Base-by-base conservation (phyloP, 2,888 invertebrate species). In the Epinotia nisella region DNA sequence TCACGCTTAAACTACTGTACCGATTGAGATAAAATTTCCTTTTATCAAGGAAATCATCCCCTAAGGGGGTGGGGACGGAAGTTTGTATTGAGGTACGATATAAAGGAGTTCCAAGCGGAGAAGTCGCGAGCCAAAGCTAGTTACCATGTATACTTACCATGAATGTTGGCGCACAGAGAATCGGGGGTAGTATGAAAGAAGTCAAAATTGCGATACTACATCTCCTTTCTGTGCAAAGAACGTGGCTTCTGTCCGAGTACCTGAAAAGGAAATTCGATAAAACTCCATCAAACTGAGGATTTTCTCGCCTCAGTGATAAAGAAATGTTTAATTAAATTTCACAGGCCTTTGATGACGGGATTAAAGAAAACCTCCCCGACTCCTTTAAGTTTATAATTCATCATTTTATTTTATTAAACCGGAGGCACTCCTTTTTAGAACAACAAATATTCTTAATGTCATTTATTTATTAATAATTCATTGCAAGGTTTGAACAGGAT, bases 131-230 rank as follows among this genome's bases (percentile, higher is more conserved):
- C n/a, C n/a, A n/a, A n/a, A 24, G 21, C 21, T 24, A 24, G 21
- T 24, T 24, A 24, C 21, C 1, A n/a, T n/a, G n/a, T n/a, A 39
- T 35, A 76, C 91, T 90, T 78, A 91, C 96, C 87, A 98, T 94
- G 89, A 96, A 97, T 72, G 97, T 97, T 0, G 98, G 98, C 74
- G 96, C 95, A 87, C 98, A 98, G 73, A 98, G 94, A 74, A 98
- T 90, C 0, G 97, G 95, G 1, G 98, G 97, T 21, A 96, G 91
- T 73, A 97, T 84, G 86, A 97, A 97, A 79, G 97, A 97, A 75
- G 95, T 91, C 24, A 95, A 86, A 76, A 98, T 97, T 15, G 97
- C 97, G 75, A 96, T 90, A 76, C 96, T 96, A 84, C 98, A 98
- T 70, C 97, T 95, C 15, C 95, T 92, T 81, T 97, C 95, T 65